These are phyloP conservation scores for Chaetodon auriga DNA, from an alignment of 2,113 vertebrate species.

Conservation along the genomic window DNA sequence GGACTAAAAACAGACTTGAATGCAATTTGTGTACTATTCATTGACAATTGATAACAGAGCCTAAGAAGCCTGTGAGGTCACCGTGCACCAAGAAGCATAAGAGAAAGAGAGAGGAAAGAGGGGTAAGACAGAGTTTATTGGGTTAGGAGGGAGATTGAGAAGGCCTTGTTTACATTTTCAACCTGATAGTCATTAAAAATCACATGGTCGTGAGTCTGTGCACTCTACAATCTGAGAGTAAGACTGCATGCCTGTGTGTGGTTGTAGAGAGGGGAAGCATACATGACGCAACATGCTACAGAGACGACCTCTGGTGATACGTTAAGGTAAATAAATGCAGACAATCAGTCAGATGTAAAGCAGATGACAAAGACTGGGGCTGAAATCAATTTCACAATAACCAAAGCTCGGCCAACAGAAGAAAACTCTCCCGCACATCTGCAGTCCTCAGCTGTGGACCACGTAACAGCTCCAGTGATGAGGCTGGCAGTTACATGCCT, in stretches of 20 bases:
- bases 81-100: background rate
- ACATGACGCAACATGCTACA: conserved; percentile 8
- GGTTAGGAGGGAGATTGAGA: conserved; percentile 49
- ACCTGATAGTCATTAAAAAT: conserved; percentile 70
- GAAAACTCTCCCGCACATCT: background rate
- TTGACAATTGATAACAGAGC: background rate
- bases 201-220: conserved; percentile 52
- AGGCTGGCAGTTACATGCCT: conserved; percentile 21
- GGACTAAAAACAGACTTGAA: background rate
- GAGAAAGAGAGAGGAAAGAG: background rate
- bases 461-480: conserved; percentile 30
- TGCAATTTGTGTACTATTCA: background rate
- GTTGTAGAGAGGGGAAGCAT: background rate
- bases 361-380: no score
- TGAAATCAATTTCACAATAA: background rate
- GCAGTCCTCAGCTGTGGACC: background rate
- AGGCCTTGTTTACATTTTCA: conserved; percentile 70
- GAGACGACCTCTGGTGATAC: background rate
- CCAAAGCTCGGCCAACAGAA: background rate
- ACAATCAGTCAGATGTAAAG: background rate
- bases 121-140: conserved; percentile 43
- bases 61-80: conserved; percentile 29
- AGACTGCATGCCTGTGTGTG: conserved; percentile 3
- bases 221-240: conserved; percentile 2
- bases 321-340: background rate